These are phyloP conservation scores for Stomatorhinus ivindoensis DNA, from an alignment of 2,113 vertebrate species.

Conservation along the genomic window DNA sequence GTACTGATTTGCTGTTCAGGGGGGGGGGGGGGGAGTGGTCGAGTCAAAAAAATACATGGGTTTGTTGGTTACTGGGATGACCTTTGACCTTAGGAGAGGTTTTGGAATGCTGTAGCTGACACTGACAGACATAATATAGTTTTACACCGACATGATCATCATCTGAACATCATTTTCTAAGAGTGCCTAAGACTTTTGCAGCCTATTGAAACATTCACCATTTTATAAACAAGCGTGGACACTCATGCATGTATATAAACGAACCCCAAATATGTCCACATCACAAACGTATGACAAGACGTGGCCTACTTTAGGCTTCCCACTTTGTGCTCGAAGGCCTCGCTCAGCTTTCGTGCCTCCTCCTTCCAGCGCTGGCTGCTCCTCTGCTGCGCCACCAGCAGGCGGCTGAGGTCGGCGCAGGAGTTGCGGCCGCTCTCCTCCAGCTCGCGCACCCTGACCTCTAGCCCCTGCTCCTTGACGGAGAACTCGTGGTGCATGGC, in stretches of 20 bases:
- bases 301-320: conserved; percentile 68
- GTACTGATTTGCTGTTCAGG: background rate
- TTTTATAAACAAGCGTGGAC: background rate
- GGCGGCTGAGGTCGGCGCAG: conserved; percentile 64
- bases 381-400: conserved; percentile 78
- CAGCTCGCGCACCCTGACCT: conserved; percentile 71
- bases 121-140: background rate
- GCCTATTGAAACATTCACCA: background rate
- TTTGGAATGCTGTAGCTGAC: background rate
- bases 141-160: background rate
- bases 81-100: background rate
- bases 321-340: conserved; percentile 67
- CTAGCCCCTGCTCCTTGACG: conserved; percentile 71
- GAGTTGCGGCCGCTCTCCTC: conserved; percentile 74
- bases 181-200: background rate
- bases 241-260: background rate
- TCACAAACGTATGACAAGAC: background rate
- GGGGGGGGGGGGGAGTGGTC: background rate
- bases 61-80: background rate
- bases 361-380: conserved; percentile 78
- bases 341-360: conserved; percentile 68
- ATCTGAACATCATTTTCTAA: background rate
- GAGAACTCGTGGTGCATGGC: conserved; percentile 79
- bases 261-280: background rate
- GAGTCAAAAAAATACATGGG: background rate